phyloP scores from a whole-genome alignment of 2,888 invertebrate genomes.

The Protodeltote pygarga region DNA sequence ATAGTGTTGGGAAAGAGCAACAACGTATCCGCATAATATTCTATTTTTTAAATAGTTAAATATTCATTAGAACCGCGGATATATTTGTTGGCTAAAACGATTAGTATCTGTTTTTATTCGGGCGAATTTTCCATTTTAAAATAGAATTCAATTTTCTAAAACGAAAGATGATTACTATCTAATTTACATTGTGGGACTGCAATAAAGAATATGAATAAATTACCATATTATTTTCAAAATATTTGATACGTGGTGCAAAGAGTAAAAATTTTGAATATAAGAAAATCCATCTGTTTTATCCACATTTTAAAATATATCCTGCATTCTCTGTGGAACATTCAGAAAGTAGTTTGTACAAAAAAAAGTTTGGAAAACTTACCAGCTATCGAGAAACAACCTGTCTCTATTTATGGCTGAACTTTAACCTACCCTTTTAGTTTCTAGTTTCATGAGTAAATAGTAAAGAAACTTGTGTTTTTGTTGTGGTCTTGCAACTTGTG shows the following conservation, averaged over 20 bases:
- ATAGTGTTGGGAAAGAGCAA: slow-evolving; percentile 17
- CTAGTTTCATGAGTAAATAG: neutral
- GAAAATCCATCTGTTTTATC: too few relatives aligned
- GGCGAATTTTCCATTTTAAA: too few relatives aligned
- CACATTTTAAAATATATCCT: neutral
- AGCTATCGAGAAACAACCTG: neutral
- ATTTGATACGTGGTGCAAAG: too few relatives aligned
- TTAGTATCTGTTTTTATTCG: too few relatives aligned
- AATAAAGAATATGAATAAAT: too few relatives aligned
- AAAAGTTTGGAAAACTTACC: neutral
- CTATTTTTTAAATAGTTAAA: neutral
- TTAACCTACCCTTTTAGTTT: neutral
- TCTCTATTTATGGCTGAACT: slow-evolving; percentile 1
- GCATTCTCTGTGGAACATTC: neutral
- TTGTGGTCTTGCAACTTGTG: neutral
- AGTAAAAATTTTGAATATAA: too few relatives aligned
- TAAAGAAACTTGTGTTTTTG: neutral
- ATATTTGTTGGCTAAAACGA: too few relatives aligned
- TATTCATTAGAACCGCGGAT: too few relatives aligned
- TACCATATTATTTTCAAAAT: too few relatives aligned
- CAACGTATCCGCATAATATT: neutral
- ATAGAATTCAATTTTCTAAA: too few relatives aligned
- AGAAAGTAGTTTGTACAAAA: neutral
- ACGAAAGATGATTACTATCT: too few relatives aligned
- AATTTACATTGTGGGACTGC: too few relatives aligned